phyloP scores from a whole-genome alignment of 2,797 vertebrate genomes.

The Poeciliopsis gracilis region DNA sequence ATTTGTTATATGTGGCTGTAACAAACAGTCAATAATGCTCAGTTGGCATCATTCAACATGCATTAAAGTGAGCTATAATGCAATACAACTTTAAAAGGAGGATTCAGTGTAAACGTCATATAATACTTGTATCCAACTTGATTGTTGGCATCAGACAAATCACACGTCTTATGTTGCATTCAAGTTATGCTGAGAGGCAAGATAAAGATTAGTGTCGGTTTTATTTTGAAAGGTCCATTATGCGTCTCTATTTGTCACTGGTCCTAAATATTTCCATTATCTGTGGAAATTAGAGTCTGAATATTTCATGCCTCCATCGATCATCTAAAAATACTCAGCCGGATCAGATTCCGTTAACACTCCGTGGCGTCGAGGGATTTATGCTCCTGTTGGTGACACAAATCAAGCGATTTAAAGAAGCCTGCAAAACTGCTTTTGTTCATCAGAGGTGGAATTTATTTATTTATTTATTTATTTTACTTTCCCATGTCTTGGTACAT shows the following conservation, averaged over 20 bases:
- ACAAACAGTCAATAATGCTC: background rate
- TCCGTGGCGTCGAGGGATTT: conserved; percentile 9
- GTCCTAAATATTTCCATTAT: conserved; percentile 70
- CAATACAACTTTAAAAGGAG: background rate
- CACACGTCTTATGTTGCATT: background rate
- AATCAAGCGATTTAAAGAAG: conserved; percentile 22
- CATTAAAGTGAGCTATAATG: background rate
- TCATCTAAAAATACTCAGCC: conserved; percentile 77
- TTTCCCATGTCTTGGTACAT: conserved; percentile 3
- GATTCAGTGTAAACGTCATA: background rate
- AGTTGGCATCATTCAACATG: background rate
- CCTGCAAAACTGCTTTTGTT: background rate
- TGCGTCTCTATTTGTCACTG: background rate
- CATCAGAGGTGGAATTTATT: background rate
- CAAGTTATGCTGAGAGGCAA: background rate
- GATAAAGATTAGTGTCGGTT: background rate
- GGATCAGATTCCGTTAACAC: conserved; percentile 51
- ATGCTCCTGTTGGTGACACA: conserved; percentile 39
- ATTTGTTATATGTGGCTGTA: background rate
- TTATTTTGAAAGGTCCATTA: background rate
- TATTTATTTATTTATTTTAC: background rate
- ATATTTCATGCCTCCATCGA: conserved; percentile 74
- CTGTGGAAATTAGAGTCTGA: conserved; percentile 76
- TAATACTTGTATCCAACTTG: background rate
- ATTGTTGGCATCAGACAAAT: background rate